Base-by-base conservation (phyloP, 2,888 invertebrate genomes). In the Phrixothrix hirtus region DNA sequence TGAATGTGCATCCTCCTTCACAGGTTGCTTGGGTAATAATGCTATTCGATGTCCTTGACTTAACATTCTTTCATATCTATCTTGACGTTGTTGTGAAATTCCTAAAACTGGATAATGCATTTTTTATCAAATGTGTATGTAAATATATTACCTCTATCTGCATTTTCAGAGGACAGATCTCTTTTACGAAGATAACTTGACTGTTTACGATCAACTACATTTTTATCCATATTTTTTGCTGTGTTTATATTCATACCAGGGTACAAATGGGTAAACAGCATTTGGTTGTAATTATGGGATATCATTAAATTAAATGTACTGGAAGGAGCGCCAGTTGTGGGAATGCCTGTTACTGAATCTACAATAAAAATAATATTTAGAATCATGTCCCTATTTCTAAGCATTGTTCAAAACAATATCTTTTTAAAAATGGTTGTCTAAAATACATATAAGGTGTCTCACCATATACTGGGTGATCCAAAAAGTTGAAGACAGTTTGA, bases 271-370 rank as follows among this genome's bases (percentile, higher is more conserved):
- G 84, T 81, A 71, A 88, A 88, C 15, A 92, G 77, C 72, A 90
- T 80, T 65, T 86, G 80, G 78, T 92, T 92, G 74, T 84, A 85
- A 77, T 91, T 91, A 69, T 88, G 88, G 16, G 82, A 81, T 39
- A 82, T 78, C 68, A 82, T 79, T 68, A 83, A 81, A 32, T 78
- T 77, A 56, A 79, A 79, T 68, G 79, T 81, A 64, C 81, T 82
- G 14, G 81, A 72, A 1, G 80, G 79, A 25, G 82, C 79, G 2
- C 85, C 85, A 44, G 85, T 83, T 32, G 88, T 80, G 0, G 89
- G 89, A 63, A 90, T 83, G 41, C 91, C 91, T 14, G 86, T 85
- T 36, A 83, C 78, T 0, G 88, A 80, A 77, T 91, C 87, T 86
- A 74, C 9, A 68, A 58, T 17, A 43, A 12, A 49, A 31, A 16